A percentile compares a stretch with the other conserved stretches of the same genome.
These are phyloP conservation scores for Ypsolopha sequella DNA, from an alignment of 2,888 invertebrate species.

Conservation along the genomic window DNA sequence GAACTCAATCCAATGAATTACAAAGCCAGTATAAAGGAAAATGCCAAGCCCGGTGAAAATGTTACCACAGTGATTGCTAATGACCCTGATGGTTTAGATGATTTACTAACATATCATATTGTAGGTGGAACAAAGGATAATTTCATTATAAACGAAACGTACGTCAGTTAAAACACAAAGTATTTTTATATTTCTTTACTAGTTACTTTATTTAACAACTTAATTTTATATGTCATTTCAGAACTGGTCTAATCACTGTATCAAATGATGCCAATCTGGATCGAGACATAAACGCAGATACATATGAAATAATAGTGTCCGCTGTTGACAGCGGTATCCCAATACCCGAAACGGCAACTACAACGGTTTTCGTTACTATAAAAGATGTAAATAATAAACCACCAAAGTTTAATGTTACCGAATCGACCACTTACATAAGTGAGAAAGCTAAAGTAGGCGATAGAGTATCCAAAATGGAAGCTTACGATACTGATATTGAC, in stretches of 20 bases:
- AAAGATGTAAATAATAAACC: conserved; percentile 87
- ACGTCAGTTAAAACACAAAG: conserved; percentile 21
- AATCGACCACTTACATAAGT: conserved; percentile 77
- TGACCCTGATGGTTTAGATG: conserved; percentile 84
- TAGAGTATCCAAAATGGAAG: conserved; percentile 73
- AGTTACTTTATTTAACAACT: no score
- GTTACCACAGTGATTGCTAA: conserved; percentile 80
- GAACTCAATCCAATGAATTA: conserved; percentile 78
- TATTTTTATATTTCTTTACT: background rate
- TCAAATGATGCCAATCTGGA: conserved; percentile 81
- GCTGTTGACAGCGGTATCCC: conserved; percentile 83
- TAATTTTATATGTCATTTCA: conserved; percentile 25
- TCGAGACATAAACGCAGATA: conserved; percentile 75
- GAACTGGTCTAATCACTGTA: conserved; percentile 77
- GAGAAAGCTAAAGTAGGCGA: conserved; percentile 75
- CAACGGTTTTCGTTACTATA: conserved; percentile 79
- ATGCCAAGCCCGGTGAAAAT: conserved; percentile 76
- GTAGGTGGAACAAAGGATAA: conserved; percentile 82
- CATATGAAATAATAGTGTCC: conserved; percentile 78
- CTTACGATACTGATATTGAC: conserved; percentile 79
- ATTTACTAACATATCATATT: conserved; percentile 76
- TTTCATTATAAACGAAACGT: conserved; percentile 81
- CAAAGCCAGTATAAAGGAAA: conserved; percentile 78
- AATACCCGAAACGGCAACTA: conserved; percentile 82
- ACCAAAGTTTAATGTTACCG: conserved; percentile 78